A percentile compares a stretch with the other conserved stretches of the same genome.
phyloP scores from a whole-genome alignment of 2,797 vertebrate species.

The Sebastolobus alascanus region DNA sequence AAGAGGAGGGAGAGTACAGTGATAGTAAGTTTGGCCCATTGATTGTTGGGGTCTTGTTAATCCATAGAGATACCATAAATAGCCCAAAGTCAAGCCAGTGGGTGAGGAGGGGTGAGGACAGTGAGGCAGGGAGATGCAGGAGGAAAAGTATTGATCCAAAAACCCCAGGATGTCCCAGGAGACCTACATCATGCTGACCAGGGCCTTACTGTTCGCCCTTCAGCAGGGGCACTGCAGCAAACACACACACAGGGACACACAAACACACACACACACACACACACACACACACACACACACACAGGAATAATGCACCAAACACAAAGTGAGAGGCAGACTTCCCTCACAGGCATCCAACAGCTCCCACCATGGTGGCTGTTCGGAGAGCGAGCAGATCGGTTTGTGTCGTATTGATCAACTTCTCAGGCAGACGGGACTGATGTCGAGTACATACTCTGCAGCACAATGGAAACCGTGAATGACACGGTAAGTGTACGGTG shows the following conservation, averaged over 20 bases:
- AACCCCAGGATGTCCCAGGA: slow-evolving; percentile 68
- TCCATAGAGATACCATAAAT: slow-evolving; percentile 79
- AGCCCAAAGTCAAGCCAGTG: slow-evolving; percentile 76
- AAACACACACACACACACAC: slow-evolving; percentile 5
- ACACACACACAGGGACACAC: slow-evolving; percentile 46
- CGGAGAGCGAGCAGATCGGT: neutral
- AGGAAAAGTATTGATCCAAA: slow-evolving; percentile 76
- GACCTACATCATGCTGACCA: slow-evolving; percentile 81
- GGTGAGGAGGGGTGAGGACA: slow-evolving; percentile 60
- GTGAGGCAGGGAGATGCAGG: slow-evolving; percentile 64
- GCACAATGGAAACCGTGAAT: no score
- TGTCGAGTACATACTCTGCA: neutral
- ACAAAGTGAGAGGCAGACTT: slow-evolving; percentile 42
- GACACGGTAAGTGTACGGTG: no score
- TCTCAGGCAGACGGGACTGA: slow-evolving; percentile 10
- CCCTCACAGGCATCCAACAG: slow-evolving; percentile 23
- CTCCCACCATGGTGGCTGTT: slow-evolving; percentile 23
- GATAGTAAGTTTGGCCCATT: slow-evolving; percentile 72
- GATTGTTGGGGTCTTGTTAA: slow-evolving; percentile 75
- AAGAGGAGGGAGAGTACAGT: slow-evolving; percentile 39
- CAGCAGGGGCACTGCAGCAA: slow-evolving; percentile 81
- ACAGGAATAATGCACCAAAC: slow-evolving; percentile 64
- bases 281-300: neutral
- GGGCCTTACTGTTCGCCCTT: slow-evolving; percentile 78
- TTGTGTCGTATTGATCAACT: slow-evolving; percentile 40